phyloP scores from a whole-genome alignment of 2,888 invertebrate genomes.

The Pammene aurita region DNA sequence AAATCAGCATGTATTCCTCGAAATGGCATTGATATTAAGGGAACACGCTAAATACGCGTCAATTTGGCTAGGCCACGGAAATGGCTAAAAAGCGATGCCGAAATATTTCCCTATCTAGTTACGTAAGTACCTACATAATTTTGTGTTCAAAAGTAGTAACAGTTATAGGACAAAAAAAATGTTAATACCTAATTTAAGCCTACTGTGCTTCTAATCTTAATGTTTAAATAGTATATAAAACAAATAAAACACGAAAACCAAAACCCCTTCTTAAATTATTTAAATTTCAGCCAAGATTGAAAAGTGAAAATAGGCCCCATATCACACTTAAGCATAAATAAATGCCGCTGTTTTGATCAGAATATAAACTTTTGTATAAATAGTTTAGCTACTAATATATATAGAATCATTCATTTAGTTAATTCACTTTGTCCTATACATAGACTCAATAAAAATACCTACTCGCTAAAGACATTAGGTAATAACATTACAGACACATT shows the following conservation, averaged over 20 bases:
- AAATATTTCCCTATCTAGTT: neutral
- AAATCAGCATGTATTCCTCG: neutral
- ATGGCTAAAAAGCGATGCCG: slow-evolving; percentile 12
- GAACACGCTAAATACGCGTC: neutral
- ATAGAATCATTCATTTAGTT: too few species aligned
- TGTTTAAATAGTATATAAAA: neutral
- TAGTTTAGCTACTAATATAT: too few species aligned
- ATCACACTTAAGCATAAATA: slow-evolving; percentile 7
- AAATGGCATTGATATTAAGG: neutral
- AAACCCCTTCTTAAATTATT: neutral
- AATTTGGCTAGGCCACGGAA: neutral
- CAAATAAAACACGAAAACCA: slow-evolving; percentile 1
- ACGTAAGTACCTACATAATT: neutral
- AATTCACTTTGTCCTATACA: too few species aligned
- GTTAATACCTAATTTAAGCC: too few species aligned
- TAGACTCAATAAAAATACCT: too few species aligned
- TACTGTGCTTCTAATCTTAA: too few species aligned
- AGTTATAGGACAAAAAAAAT: too few species aligned
- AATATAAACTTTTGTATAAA: too few species aligned
- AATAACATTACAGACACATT: too few species aligned
- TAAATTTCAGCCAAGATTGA: neutral
- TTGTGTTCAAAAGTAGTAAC: neutral
- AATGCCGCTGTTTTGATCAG: neutral
- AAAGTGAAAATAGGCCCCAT: neutral
- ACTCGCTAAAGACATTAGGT: too few species aligned